These are phyloP conservation scores for Hypothenemus hampei DNA, from an alignment of 1,140 invertebrate genomes.

Conservation along the genomic window DNA sequence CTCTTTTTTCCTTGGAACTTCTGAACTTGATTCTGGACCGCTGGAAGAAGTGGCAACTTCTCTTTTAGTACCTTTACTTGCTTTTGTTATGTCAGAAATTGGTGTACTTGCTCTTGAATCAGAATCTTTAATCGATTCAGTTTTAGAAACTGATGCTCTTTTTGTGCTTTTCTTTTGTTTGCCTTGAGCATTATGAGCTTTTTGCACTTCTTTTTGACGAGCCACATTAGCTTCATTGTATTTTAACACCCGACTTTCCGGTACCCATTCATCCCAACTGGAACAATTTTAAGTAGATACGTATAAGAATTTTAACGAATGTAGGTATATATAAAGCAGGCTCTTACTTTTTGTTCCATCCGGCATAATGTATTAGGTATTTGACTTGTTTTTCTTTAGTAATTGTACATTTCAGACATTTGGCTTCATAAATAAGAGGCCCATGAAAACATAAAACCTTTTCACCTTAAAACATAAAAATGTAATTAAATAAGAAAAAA, in stretches of 20 bases:
- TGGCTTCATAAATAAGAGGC: conserved; percentile 91
- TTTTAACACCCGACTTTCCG: conserved; percentile 87
- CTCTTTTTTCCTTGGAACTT: conserved; percentile 48
- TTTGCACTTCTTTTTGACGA: conserved; percentile 83
- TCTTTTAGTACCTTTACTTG: conserved; percentile 27
- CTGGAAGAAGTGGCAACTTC: conserved; percentile 35
- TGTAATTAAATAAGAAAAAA: neutral
- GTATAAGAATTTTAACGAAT: neutral
- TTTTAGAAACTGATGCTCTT: conserved; percentile 30
- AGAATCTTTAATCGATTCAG: conserved; percentile 47
- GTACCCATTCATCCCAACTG: conserved; percentile 99
- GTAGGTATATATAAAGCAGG: neutral
- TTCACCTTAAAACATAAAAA: conserved; percentile 62
- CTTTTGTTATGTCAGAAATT: conserved; percentile 37
- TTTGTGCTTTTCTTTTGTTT: conserved; percentile 55
- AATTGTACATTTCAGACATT: conserved; percentile 80
- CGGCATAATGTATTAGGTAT: conserved; percentile 95
- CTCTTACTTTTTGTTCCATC: conserved; percentile 93
- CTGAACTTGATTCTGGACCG: conserved; percentile 45
- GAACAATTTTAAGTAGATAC: conserved; percentile 36
- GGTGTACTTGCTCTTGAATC: conserved; percentile 66
- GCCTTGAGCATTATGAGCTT: conserved; percentile 67
- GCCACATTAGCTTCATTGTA: conserved; percentile 88
- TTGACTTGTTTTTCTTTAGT: conserved; percentile 80
- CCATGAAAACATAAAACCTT: conserved; percentile 96